Percentiles rank a stretch among this genome's conserved stretches.
Evolutionary conservation across 2,888 invertebrate genomes (phyloP).

Genomic region (Lepidocyrtinus sp.): DNA sequence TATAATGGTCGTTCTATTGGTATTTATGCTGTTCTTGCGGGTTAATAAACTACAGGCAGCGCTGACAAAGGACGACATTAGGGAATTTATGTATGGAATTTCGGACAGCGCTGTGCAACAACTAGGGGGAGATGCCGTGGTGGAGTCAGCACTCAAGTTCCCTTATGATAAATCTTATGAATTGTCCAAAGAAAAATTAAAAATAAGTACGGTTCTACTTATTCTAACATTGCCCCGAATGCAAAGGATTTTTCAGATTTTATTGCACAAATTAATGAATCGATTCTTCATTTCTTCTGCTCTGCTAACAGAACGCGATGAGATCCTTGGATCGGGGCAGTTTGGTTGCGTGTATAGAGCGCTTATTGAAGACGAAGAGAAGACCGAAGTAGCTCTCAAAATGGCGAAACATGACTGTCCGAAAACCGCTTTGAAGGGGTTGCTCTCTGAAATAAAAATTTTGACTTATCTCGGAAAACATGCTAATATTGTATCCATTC

Average conservation of each 20-base stretch:
- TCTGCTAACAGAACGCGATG: conserved; percentile 25
- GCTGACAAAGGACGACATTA: conserved; percentile 33
- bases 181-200: conserved; percentile 43
- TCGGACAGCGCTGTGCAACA: conserved; percentile 3
- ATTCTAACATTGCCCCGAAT: no score
- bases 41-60: conserved; percentile 29
- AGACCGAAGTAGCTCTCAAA: conserved; percentile 42
- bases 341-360: conserved; percentile 50
- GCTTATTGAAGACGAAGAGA: conserved; percentile 19
- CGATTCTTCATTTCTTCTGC: background rate
- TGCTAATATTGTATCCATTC: conserved; percentile 34
- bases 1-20: background rate
- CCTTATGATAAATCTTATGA: conserved; percentile 57
- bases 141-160: conserved; percentile 31
- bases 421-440: conserved; percentile 30
- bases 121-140: background rate
- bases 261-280: background rate
- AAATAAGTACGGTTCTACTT: conserved; percentile 33
- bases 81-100: conserved; percentile 48
- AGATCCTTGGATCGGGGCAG: conserved; percentile 34
- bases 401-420: conserved; percentile 43
- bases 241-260: background rate
- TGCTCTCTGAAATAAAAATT: conserved; percentile 54
- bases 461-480: conserved; percentile 53
- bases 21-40: background rate